Evolutionary conservation across 2,888 invertebrate genomes (phyloP).

Genomic region (Drosophila fungiperda): DNA sequence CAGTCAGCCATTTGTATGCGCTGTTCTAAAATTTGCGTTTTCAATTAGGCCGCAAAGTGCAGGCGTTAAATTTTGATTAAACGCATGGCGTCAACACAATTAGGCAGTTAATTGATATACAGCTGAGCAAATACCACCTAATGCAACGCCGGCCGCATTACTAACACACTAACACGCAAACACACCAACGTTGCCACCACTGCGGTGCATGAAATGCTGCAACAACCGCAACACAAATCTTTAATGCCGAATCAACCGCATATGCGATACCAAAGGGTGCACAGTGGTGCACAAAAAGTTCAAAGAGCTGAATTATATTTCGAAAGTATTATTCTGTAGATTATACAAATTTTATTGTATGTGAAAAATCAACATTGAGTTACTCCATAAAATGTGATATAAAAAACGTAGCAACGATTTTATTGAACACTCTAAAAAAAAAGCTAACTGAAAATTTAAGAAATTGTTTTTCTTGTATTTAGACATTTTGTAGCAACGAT

Average conservation of each 20-base stretch:
- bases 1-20: constrained; percentile 34
- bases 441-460: not conserved
- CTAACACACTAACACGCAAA: constrained; percentile 14
- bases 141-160: constrained; percentile 32
- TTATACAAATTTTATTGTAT: not conserved
- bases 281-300: constrained; percentile 36
- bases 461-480: not conserved
- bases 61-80: constrained; percentile 71
- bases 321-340: not conserved
- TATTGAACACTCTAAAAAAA: not conserved
- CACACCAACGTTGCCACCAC: constrained; percentile 18
- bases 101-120: constrained; percentile 73
- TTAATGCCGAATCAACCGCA: constrained; percentile 75
- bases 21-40: constrained; percentile 52
- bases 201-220: constrained; percentile 36
- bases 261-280: constrained; percentile 35
- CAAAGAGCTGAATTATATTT: not conserved
- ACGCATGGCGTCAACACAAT: constrained; percentile 71
- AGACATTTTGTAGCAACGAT: too few species aligned
- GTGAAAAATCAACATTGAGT: not conserved
- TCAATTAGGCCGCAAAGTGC: constrained; percentile 66
- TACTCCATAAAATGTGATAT: not conserved
- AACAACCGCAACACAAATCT: constrained; percentile 71
- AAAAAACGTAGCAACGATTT: too few species aligned
- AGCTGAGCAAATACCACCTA: constrained; percentile 55